Conservation (phyloP, 1,140 invertebrate species). For the Diachasmimorpha longicaudata region DNA sequence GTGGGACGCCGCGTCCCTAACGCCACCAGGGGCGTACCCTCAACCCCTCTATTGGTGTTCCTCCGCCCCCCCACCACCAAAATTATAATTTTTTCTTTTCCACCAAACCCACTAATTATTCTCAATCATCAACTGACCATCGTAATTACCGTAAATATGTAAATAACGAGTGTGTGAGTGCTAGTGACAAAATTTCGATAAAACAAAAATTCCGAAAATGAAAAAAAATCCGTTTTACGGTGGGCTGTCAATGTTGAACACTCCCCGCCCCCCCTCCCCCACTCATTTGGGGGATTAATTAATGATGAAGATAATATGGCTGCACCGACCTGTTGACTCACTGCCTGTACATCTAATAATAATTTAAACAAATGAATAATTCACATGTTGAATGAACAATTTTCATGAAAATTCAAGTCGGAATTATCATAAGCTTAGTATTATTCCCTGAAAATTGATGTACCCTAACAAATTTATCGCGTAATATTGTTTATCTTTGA, state of each 20-base stretch:
- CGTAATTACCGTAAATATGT: slow-evolving; percentile 9
- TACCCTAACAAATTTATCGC: slow-evolving; percentile 34
- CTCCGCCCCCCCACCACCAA: no score
- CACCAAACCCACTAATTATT: no score
- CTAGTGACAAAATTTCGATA: background rate
- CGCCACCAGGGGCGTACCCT: no score
- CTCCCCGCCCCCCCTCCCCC: no score
- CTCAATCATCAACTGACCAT: no score
- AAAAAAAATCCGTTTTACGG: no score
- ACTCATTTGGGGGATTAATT: background rate
- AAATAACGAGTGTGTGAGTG: slow-evolving; percentile 2
- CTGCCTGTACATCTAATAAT: slow-evolving; percentile 18
- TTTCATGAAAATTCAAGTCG: background rate
- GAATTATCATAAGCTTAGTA: slow-evolving; percentile 45
- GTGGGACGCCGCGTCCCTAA: no score
- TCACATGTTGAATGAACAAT: background rate
- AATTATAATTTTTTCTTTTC: no score
- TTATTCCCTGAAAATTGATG: slow-evolving; percentile 41
- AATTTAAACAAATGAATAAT: background rate
- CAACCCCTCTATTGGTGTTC: no score
- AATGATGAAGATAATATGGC: background rate
- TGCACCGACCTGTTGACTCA: slow-evolving; percentile 25
- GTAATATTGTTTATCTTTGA: slow-evolving; percentile 45
- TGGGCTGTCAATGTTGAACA: no score
- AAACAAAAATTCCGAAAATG: no score